Evolutionary conservation across 1,140 invertebrate species (phyloP).

Genomic region (Solenopsis invicta): DNA sequence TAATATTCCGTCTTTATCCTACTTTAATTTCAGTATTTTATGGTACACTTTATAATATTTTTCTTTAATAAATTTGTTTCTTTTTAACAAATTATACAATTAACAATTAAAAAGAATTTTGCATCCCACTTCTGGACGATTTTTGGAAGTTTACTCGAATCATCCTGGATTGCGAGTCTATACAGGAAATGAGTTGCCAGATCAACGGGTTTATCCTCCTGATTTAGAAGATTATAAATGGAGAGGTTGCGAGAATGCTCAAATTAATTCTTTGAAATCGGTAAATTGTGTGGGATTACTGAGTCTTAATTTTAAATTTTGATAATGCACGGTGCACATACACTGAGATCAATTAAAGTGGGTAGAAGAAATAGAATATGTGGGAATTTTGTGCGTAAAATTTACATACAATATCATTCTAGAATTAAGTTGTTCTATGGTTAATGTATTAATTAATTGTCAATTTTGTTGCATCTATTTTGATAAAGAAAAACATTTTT

Average conservation of each 20-base stretch:
- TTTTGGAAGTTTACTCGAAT: slow-evolving; percentile 88
- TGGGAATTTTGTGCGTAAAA: too few relatives aligned
- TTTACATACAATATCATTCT: too few relatives aligned
- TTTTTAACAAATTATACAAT: neutral
- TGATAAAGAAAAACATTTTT: neutral
- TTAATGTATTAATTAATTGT: neutral
- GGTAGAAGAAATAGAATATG: too few relatives aligned
- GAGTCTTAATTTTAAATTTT: neutral
- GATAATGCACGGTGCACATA: too few relatives aligned
- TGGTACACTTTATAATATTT: neutral
- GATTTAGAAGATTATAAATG: slow-evolving; percentile 58
- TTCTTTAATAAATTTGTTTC: neutral
- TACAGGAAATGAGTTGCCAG: slow-evolving; percentile 88
- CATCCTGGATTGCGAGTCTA: slow-evolving; percentile 90
- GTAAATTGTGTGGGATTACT: neutral
- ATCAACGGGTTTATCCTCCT: slow-evolving; percentile 64
- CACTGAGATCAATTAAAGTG: too few relatives aligned
- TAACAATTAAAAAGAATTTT: slow-evolving; percentile 85
- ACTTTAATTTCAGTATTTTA: neutral
- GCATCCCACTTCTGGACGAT: slow-evolving; percentile 86
- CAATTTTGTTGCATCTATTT: neutral
- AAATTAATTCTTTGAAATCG: slow-evolving; percentile 17
- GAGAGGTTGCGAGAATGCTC: slow-evolving; percentile 8
- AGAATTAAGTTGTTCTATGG: neutral
- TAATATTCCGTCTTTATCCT: slow-evolving; percentile 35